Evolutionary conservation across 2,113 vertebrate species (phyloP).

Genomic region (Notarius quadriscutis): DNA sequence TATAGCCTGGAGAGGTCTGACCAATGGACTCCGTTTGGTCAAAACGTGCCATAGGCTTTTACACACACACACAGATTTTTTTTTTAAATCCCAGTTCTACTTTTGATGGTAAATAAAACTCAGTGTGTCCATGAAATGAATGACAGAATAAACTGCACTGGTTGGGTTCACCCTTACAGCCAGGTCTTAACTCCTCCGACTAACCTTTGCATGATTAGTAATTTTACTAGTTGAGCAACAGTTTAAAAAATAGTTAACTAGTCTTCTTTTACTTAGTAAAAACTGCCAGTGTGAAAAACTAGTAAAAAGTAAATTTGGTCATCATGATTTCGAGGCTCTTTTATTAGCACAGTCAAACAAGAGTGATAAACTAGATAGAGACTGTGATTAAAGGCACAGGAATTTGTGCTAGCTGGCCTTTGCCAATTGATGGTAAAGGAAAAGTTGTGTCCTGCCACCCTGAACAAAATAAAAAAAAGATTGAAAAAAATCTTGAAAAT

Average conservation of each 20-base stretch:
- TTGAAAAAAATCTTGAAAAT: too few species aligned
- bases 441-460: too few species aligned
- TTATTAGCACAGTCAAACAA: background rate
- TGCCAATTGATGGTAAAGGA: too few species aligned
- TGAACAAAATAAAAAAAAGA: too few species aligned
- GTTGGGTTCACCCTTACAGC: too few species aligned
- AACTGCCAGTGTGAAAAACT: background rate
- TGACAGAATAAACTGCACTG: background rate
- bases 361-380: too few species aligned
- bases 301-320: too few species aligned
- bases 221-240: background rate
- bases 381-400: too few species aligned
- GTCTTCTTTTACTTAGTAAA: background rate
- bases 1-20: slow-evolving; percentile 29
- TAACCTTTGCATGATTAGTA: background rate
- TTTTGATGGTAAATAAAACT: slow-evolving; percentile 62
- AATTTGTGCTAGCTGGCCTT: too few species aligned
- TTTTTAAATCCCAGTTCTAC: slow-evolving; percentile 27
- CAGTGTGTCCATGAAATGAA: slow-evolving; percentile 4
- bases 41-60: slow-evolving; percentile 15
- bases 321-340: background rate
- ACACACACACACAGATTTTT: background rate
- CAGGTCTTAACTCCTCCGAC: background rate
- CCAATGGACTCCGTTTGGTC: background rate
- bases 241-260: background rate